These are phyloP conservation scores for Brachionichthys hirsutus DNA, from an alignment of 2,113 vertebrate species.

Conservation along the genomic window DNA sequence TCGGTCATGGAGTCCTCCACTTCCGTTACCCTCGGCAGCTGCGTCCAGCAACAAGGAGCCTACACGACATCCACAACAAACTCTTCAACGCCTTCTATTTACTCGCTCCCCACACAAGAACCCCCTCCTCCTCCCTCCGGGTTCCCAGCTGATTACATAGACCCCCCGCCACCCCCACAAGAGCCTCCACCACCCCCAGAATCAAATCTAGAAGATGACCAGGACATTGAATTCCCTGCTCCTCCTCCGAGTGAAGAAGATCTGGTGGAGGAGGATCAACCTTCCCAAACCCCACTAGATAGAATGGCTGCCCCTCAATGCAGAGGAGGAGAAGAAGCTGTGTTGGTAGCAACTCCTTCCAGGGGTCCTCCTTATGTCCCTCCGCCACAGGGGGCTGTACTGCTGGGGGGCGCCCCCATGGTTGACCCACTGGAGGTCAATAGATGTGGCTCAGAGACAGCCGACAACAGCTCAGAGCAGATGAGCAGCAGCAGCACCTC, in stretches of 20 bases:
- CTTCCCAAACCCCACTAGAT: conserved; percentile 66
- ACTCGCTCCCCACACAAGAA: conserved; percentile 27
- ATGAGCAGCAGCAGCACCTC: conserved; percentile 93
- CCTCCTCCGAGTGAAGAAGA: conserved; percentile 77
- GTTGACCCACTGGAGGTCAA: conserved; percentile 75
- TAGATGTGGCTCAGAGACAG: conserved; percentile 80
- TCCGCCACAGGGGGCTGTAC: conserved; percentile 29
- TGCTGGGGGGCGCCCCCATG: conserved; percentile 29
- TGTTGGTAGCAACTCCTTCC: conserved; percentile 23
- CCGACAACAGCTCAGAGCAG: conserved; percentile 87
- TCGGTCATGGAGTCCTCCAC: conserved; percentile 84
- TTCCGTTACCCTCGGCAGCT: conserved; percentile 89
- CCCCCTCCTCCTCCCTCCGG: conserved; percentile 46
- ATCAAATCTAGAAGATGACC: conserved; percentile 52
- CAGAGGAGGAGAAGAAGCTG: conserved; percentile 69
- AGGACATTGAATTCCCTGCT: conserved; percentile 74
- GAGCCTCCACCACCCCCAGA: conserved; percentile 67
- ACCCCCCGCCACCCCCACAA: conserved; percentile 60
- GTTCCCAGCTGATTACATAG: conserved; percentile 42
- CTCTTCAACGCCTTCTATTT: conserved; percentile 17
- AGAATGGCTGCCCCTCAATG: conserved; percentile 56
- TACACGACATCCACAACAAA: conserved; percentile 32
- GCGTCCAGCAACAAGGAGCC: conserved; percentile 72
- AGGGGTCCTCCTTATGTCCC: conserved; percentile 20
- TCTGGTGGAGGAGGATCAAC: conserved; percentile 54